Percentiles rank a stretch among this genome's conserved stretches.
Conservation (phyloP, 2,888 invertebrate genomes). For the Dorcus hopei region DNA sequence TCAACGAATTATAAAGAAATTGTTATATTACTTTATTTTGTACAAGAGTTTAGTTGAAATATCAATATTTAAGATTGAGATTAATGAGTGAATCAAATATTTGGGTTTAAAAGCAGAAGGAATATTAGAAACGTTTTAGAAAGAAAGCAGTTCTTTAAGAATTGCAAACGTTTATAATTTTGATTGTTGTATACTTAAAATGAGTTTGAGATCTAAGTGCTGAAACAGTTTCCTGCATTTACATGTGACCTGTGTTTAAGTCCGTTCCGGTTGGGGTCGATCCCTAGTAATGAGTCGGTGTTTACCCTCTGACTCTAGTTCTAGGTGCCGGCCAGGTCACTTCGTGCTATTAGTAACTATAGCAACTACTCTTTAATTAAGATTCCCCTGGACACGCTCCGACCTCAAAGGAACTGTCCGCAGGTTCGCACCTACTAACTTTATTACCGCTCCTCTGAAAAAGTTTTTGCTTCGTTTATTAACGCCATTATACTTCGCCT, state of each 20-base stretch:
- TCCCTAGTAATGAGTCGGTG: conserved; percentile 32
- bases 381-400: conserved; percentile 30
- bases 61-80: too few species aligned
- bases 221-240: conserved; percentile 16
- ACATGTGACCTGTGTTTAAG: conserved; percentile 20
- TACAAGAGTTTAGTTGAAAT: too few species aligned
- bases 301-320: conserved; percentile 29
- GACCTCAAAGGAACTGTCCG: conserved; percentile 33
- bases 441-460: background rate
- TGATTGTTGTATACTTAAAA: background rate
- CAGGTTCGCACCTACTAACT: conserved; percentile 27
- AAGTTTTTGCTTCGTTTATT: conserved; percentile 17
- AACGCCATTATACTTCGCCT: conserved; percentile 24
- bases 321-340: conserved; percentile 31
- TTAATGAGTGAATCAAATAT: too few species aligned
- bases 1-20: too few species aligned
- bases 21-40: too few species aligned
- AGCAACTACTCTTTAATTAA: conserved; percentile 39
- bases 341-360: conserved; percentile 37
- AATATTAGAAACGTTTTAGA: too few species aligned
- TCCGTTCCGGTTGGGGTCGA: conserved; percentile 25
- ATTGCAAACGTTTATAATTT: too few species aligned
- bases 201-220: background rate
- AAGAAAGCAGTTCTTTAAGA: too few species aligned
- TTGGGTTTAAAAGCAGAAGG: too few species aligned